These are phyloP conservation scores for Dysmachus trigonus DNA, from an alignment of 2,888 invertebrate genomes.

Conservation along the genomic window DNA sequence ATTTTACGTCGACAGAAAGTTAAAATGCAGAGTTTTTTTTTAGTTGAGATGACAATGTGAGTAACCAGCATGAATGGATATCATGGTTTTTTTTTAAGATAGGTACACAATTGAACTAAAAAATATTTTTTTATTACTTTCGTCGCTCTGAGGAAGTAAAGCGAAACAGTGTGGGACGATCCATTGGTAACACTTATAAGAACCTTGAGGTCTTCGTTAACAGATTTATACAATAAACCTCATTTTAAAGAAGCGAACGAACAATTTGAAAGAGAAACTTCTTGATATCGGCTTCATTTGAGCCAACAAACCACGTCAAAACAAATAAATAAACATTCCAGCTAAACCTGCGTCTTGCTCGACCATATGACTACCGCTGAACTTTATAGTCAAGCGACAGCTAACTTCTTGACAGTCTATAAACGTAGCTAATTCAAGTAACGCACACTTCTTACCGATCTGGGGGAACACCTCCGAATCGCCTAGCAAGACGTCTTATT, in stretches of 20 bases:
- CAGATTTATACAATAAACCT: neutral
- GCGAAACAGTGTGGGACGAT: neutral
- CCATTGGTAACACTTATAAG: neutral
- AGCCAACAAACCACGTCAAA: neutral
- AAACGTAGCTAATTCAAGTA: conserved; percentile 10
- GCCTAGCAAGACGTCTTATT: neutral
- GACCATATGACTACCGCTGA: neutral
- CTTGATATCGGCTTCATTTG: neutral
- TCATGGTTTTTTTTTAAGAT: too few relatives aligned
- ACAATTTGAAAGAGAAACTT: neutral
- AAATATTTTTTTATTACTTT: too few relatives aligned
- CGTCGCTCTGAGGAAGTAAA: too few relatives aligned
- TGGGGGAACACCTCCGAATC: neutral
- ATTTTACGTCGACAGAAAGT: too few relatives aligned
- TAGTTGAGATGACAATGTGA: too few relatives aligned
- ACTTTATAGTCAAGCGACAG: neutral
- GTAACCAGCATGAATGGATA: too few relatives aligned
- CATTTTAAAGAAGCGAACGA: neutral
- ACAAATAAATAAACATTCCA: neutral
- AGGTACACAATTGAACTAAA: too few relatives aligned
- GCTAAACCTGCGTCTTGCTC: neutral
- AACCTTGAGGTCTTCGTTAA: neutral
- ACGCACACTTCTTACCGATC: conserved; percentile 8
- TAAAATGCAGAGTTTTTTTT: too few relatives aligned
- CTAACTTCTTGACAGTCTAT: conserved; percentile 3